phyloP scores from a whole-genome alignment of 2,888 invertebrate species.

The Hirtodrosophila cameraria region DNA sequence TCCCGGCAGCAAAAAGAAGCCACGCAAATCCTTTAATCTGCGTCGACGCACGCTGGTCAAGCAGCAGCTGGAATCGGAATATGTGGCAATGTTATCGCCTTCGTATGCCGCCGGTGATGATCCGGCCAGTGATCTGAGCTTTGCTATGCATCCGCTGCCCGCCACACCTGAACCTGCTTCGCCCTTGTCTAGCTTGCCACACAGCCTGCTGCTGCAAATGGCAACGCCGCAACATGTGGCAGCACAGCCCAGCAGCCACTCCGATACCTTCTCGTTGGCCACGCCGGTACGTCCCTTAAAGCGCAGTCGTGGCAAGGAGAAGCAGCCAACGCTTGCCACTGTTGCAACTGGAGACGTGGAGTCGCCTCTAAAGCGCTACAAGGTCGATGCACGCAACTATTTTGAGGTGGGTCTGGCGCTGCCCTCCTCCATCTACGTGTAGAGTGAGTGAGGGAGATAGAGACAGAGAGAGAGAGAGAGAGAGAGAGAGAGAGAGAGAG shows the following conservation, averaged over 20 bases:
- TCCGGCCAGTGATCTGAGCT: constrained; percentile 83
- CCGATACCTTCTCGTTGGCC: constrained; percentile 72
- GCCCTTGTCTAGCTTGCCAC: constrained; percentile 36
- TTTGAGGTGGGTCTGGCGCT: constrained; percentile 82
- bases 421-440: constrained; percentile 82
- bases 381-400: constrained; percentile 77
- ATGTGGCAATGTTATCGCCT: constrained; percentile 71
- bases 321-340: background rate
- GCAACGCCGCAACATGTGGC: constrained; percentile 58
- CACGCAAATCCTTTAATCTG: constrained; percentile 79
- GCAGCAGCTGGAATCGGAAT: constrained; percentile 69
- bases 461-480: background rate
- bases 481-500: background rate
- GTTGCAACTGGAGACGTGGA: constrained; percentile 23
- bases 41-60: constrained; percentile 79
- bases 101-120: constrained; percentile 83
- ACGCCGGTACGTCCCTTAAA: constrained; percentile 71
- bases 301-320: constrained; percentile 33
- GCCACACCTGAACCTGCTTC: constrained; percentile 64
- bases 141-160: constrained; percentile 52
- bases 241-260: constrained; percentile 8
- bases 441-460: background rate
- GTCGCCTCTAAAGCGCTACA: constrained; percentile 73
- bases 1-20: constrained; percentile 68
- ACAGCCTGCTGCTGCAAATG: constrained; percentile 49